These are phyloP conservation scores for Danionella dracula DNA, from an alignment of 2,797 vertebrate genomes.

Conservation along the genomic window DNA sequence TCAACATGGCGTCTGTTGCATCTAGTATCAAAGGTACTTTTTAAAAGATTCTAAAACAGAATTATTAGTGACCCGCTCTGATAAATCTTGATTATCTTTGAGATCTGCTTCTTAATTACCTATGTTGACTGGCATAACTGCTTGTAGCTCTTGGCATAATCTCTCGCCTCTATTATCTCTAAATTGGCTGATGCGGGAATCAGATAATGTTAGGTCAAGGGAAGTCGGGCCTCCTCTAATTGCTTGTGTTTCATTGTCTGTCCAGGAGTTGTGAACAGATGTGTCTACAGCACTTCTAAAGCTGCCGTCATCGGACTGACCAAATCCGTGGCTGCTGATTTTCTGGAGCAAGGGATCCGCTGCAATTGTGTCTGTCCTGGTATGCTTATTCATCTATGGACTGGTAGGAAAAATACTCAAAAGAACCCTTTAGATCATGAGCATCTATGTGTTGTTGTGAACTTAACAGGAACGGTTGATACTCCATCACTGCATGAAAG, in stretches of 20 bases:
- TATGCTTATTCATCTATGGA: conserved; percentile 43
- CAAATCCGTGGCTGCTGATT: conserved; percentile 91
- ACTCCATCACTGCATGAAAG: conserved; percentile 87
- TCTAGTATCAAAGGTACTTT: conserved; percentile 89
- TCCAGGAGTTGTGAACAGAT: conserved; percentile 84
- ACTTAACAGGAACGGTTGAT: conserved; percentile 81
- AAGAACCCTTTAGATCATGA: not conserved
- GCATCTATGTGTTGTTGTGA: not conserved
- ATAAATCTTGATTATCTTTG: not conserved
- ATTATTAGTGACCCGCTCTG: not conserved
- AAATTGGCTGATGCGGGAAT: not conserved
- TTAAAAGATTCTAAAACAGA: not conserved
- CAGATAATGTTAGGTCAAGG: conserved; percentile 11
- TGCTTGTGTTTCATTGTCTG: conserved; percentile 7
- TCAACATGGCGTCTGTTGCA: conserved; percentile 94
- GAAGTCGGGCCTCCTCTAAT: not conserved
- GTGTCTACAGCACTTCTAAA: conserved; percentile 88
- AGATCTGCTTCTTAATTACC: not conserved
- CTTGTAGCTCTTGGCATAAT: not conserved
- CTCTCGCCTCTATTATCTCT: not conserved
- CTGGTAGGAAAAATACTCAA: not conserved
- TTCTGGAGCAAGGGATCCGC: conserved; percentile 86
- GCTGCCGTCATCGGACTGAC: conserved; percentile 92
- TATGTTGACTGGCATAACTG: conserved; percentile 5
- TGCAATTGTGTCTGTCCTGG: conserved; percentile 81